Conservation (phyloP, 1,140 invertebrate genomes). For the Papilio polytes region DNA sequence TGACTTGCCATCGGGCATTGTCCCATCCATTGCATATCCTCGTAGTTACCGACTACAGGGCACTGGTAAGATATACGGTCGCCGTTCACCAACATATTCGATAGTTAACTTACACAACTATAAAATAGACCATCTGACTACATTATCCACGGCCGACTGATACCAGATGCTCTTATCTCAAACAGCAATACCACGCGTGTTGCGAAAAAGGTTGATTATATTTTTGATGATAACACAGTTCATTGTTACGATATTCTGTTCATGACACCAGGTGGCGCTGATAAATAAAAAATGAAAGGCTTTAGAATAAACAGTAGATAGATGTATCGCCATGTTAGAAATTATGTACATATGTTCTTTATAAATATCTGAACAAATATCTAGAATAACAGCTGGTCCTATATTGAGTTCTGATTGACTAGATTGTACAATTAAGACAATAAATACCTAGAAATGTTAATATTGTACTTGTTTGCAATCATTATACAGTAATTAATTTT, state of each 20-base stretch:
- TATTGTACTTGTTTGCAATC: too few species aligned
- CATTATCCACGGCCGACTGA: constrained; percentile 77
- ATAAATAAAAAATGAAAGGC: background rate
- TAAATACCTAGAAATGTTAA: background rate
- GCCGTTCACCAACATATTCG: constrained; percentile 68
- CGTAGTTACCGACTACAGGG: constrained; percentile 55
- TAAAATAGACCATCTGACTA: constrained; percentile 73
- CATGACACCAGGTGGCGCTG: background rate
- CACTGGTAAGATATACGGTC: constrained; percentile 54
- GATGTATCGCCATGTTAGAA: background rate
- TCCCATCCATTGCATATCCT: constrained; percentile 61
- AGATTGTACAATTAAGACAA: too few species aligned
- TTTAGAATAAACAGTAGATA: background rate
- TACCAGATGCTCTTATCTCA: constrained; percentile 78
- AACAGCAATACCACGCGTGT: constrained; percentile 63
- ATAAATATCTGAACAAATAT: too few species aligned
- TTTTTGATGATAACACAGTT: constrained; percentile 61
- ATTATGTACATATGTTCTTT: background rate
- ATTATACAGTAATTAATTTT: too few species aligned
- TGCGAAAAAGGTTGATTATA: constrained; percentile 75
- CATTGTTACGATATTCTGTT: background rate
- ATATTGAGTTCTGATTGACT: too few species aligned
- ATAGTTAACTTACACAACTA: constrained; percentile 50
- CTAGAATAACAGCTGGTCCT: too few species aligned
- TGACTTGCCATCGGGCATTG: constrained; percentile 63